phyloP scores from a whole-genome alignment of 2,888 invertebrate species.

The Lasioglossum villosulum region DNA sequence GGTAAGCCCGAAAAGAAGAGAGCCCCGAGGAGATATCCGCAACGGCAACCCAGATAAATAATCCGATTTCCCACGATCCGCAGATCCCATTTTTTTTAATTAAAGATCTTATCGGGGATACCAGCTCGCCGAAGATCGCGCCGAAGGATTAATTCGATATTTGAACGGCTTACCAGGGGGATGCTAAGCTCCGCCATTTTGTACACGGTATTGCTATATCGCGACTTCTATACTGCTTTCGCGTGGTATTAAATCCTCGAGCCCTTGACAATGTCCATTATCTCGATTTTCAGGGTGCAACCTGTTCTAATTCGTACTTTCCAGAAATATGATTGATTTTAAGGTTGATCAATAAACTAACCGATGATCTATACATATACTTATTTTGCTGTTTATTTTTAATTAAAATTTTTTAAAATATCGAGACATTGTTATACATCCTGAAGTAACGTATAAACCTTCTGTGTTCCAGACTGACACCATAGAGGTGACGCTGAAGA shows the following conservation, averaged over 20 bases:
- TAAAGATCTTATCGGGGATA: not conserved
- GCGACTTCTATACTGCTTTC: not conserved
- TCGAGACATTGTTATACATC: no score
- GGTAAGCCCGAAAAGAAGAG: not conserved
- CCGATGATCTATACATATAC: no score
- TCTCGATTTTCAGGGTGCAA: no score
- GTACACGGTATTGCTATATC: not conserved
- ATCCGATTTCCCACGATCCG: not conserved
- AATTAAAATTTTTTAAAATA: no score
- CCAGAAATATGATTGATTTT: no score
- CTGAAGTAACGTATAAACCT: not conserved
- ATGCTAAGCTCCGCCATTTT: not conserved
- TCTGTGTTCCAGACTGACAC: conserved; percentile 88
- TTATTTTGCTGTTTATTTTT: no score
- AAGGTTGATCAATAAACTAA: no score
- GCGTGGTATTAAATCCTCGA: not conserved
- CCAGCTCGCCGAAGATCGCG: not conserved
- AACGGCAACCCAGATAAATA: not conserved
- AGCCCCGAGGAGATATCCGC: not conserved
- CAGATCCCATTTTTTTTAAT: not conserved
- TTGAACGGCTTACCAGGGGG: not conserved
- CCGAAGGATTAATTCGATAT: conserved; percentile 3
- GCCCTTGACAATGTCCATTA: not conserved
- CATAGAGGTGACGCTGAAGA: conserved; percentile 90
- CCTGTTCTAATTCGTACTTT: no score